phyloP scores from a whole-genome alignment of 2,113 vertebrate genomes.

The Atlantisia rogersi region DNA sequence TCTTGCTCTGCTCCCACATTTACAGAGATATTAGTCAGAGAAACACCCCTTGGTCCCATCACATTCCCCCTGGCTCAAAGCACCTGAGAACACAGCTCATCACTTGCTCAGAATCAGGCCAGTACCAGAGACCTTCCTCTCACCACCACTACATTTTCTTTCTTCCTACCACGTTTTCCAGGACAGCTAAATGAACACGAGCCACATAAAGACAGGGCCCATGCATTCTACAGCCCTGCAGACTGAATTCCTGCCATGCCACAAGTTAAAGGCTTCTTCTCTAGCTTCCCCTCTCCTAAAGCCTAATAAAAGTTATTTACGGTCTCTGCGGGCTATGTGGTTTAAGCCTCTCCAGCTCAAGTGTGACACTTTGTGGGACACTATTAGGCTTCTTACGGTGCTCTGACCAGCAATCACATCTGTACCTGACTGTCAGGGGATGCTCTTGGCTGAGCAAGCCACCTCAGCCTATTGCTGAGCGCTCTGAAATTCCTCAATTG shows the following conservation, averaged over 20 bases:
- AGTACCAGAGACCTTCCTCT: neutral
- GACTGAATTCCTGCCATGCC: neutral
- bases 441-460: slow-evolving; percentile 12
- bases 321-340: neutral
- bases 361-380: slow-evolving; percentile 28
- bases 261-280: neutral
- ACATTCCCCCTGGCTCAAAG: neutral
- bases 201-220: neutral
- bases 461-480: neutral
- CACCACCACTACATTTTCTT: neutral
- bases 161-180: neutral
- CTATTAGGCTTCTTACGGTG: neutral
- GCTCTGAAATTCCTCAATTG: slow-evolving; percentile 47
- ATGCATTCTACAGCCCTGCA: neutral
- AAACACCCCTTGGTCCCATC: neutral
- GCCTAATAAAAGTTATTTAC: slow-evolving; percentile 31
- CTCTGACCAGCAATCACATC: slow-evolving; percentile 45
- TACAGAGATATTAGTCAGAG: neutral
- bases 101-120: neutral
- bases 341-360: slow-evolving; percentile 37
- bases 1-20: neutral
- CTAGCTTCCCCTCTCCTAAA: neutral
- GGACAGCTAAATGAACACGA: neutral
- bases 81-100: neutral
- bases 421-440: slow-evolving; percentile 50